Evolutionary conservation across 2,113 vertebrate species (phyloP), one percentile per base, ranked within the genome.

Genomic region (Channa argus): DNA sequence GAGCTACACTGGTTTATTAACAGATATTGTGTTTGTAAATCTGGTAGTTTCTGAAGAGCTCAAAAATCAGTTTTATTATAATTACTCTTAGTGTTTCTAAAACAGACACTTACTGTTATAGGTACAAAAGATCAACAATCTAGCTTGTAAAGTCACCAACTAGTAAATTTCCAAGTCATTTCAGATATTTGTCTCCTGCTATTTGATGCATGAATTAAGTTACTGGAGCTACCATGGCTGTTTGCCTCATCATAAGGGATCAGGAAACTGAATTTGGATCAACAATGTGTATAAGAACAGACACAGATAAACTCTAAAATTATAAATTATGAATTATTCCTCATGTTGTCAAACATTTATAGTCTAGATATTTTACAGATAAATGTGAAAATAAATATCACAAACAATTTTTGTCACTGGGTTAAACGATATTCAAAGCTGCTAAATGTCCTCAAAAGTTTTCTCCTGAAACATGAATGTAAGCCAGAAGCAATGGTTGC

Each of bases 401-500:
- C 47, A 3, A 14, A 69, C 5, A 5, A 38, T 71, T 83, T 70
- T 34, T 24, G 14, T 71, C 49, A 54, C 60, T 24, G 7, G n/a
- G 10, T 52, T 34, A 15, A 33, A 24, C 2, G 14, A n/a, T 60
- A 39, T 68, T 13, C 61, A 14, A n/a, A 68, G 36, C 59, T 13
- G 7, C 47, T 24, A 41, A 61, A 41, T 1, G 13, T 0, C 8
- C 50, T 80, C 65, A 55, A 44, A 69, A 24, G 38, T 24, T 2
- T 65, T 74, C 8, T 53, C 63, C 52, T 52, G 38, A 50, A 45
- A 79, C 36, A 65, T 39, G 36, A 80, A 83, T 51, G 51, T 63
- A 49, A 74, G 14, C 45, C 71, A 74, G 76, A 77, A 79, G 74
- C 65, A 67, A n/a, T 79, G 88, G 69, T 77, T 78, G 74, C 54